Base-by-base conservation (phyloP, 2,113 vertebrate genomes). In the Gymnorhina tibicen region DNA sequence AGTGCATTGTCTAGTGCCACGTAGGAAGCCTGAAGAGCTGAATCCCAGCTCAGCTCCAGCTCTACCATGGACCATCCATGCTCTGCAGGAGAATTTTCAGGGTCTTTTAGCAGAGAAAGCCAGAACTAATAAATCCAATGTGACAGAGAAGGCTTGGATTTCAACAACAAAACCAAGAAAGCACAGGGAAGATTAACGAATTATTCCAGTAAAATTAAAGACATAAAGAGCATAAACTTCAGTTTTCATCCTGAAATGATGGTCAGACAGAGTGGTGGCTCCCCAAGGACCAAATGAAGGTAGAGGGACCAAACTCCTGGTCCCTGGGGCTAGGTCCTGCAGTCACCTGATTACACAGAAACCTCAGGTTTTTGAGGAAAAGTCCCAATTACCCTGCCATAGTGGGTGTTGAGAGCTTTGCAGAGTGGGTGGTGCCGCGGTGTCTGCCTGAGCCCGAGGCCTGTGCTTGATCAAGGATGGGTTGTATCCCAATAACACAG, bases 351-450 rank as follows among this genome's bases (percentile, higher is more conserved):
- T 50, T 35, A 16, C 28, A 62, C 2, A 74, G 13, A 70, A 74
- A 27, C 17, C 5, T 66, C 15, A 13, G 0, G 0, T 28, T 68
- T 79, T 66, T 37, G 2, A 16, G 41, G 16, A 72, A 58, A 59
- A 9, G 0, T 2, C 3, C 7, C 4, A 62, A 20, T 1, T 20
- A 8, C 53, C 9, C 58, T 52, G 11, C 7, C 15, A 24, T 5
- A 3, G 18, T 14, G 21, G 19, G 7, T 77, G 15, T 8, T 75
- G 28, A 64, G 30, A 56, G 7, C 20, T 63, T 41, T 63, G 19
- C 35, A 59, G 44, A 33, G 47, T 19, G 24, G 5, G 11, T 63
- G n/a, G 14, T n/a, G 19, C n/a, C 27, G 42, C 13, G 21, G 7
- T 70, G 11, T 8, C 42, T 70, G 16, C n/a, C 35, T 47, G 23